These are phyloP conservation scores for Muricea muricata DNA, from an alignment of 92 coral and sea anemone genomes.

Conservation along the genomic window DNA sequence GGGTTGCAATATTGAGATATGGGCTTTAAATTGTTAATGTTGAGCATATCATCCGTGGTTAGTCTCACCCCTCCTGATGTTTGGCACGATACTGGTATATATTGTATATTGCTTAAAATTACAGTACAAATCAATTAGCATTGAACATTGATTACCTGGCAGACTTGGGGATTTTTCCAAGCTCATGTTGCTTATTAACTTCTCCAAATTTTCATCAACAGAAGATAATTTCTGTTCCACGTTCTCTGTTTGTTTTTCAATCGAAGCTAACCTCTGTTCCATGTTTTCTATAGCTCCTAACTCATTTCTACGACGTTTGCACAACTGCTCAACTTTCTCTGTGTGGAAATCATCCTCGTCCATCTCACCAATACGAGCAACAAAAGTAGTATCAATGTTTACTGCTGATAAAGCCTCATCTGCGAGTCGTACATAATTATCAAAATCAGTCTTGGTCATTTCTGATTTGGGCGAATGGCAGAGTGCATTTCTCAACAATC, in stretches of 20 bases:
- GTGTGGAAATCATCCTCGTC: conserved; percentile 46
- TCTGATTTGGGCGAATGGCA: conserved; percentile 5
- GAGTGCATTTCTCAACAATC: conserved; percentile 26
- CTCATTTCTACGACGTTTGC: not conserved
- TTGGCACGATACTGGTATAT: too few species aligned
- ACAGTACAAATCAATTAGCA: too few species aligned
- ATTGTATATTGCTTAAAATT: too few species aligned
- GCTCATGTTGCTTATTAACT: not conserved
- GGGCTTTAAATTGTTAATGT: too few species aligned
- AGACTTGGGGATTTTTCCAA: not conserved
- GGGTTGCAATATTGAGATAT: too few species aligned
- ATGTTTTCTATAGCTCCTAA: not conserved
- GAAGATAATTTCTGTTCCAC: not conserved
- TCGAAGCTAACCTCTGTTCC: too few species aligned
- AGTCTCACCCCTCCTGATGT: too few species aligned
- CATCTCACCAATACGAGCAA: conserved; percentile 15
- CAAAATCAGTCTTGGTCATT: not conserved
- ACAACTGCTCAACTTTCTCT: not conserved
- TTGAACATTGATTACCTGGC: not conserved
- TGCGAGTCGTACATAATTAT: not conserved
- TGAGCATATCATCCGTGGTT: too few species aligned
- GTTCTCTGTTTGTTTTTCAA: too few species aligned
- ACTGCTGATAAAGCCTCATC: not conserved
- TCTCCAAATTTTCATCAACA: not conserved
- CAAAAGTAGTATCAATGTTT: not conserved